phyloP scores from a whole-genome alignment of 1,140 invertebrate species.

The Microplitis mediator region DNA sequence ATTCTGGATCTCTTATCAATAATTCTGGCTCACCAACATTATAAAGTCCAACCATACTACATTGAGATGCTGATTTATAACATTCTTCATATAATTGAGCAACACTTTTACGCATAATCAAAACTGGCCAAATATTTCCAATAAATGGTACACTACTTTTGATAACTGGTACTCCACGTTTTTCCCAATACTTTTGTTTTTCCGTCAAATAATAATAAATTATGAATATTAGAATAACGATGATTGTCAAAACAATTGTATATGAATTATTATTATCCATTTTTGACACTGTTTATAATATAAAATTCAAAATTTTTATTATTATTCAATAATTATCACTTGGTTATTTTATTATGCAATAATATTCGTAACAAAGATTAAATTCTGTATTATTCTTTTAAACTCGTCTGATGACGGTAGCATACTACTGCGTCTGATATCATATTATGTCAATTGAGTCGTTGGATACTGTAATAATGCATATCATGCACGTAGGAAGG shows the following conservation, averaged over 20 bases:
- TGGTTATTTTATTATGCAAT: no score
- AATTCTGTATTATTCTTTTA: no score
- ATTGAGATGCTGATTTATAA: slow-evolving; percentile 25
- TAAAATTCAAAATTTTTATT: no score
- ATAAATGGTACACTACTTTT: slow-evolving; percentile 36
- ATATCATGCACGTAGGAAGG: no score
- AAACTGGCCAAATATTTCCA: slow-evolving; percentile 39
- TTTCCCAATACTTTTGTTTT: slow-evolving; percentile 54
- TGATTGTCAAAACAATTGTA: neutral
- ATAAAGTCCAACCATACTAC: slow-evolving; percentile 45
- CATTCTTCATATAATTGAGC: slow-evolving; percentile 14
- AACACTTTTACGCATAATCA: slow-evolving; percentile 24
- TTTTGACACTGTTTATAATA: neutral
- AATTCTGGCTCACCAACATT: slow-evolving; percentile 35
- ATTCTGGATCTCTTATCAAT: slow-evolving; percentile 44
- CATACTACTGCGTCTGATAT: no score
- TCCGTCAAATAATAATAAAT: neutral
- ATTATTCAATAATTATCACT: no score
- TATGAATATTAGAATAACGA: neutral
- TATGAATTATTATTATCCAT: neutral
- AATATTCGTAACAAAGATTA: no score
- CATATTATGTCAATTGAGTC: no score
- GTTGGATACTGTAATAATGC: no score
- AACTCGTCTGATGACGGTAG: no score
- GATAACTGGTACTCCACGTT: slow-evolving; percentile 52